A percentile compares a stretch with the other conserved stretches of the same genome.
These are phyloP conservation scores for Gephyroberyx darwinii DNA, from an alignment of 2,797 vertebrate genomes.

Conservation along the genomic window DNA sequence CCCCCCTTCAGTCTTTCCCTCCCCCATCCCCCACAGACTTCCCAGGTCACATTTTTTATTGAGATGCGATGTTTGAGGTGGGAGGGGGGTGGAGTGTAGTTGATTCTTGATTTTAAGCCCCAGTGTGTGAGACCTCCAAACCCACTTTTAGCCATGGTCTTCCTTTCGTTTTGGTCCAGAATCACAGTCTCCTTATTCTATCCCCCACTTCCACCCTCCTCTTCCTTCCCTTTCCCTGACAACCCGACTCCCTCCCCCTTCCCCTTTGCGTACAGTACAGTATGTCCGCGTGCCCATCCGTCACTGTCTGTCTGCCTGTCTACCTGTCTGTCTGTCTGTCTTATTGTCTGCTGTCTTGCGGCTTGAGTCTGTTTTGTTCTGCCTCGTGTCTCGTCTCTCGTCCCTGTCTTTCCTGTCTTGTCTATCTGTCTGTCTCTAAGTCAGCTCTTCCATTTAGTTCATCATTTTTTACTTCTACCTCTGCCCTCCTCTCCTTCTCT, in stretches of 20 bases:
- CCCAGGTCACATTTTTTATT: constrained; percentile 45
- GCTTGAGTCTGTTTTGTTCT: constrained; percentile 71
- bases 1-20: constrained; percentile 23
- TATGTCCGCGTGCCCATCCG: constrained; percentile 83
- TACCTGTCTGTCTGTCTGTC: constrained; percentile 84
- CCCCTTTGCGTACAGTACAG: constrained; percentile 80
- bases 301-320: constrained; percentile 81
- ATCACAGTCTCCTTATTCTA: constrained; percentile 75
- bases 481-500: constrained; percentile 62
- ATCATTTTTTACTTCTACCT: constrained; percentile 56
- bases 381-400: constrained; percentile 70
- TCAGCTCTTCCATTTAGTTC: constrained; percentile 72
- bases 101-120: constrained; percentile 83
- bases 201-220: constrained; percentile 70
- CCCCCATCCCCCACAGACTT: constrained; percentile 27
- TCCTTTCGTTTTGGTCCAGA: constrained; percentile 70
- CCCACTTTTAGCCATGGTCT: constrained; percentile 76
- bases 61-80: constrained; percentile 54
- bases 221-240: constrained; percentile 65
- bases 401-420: constrained; percentile 69
- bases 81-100: constrained; percentile 53
- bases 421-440: constrained; percentile 70
- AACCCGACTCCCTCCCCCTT: constrained; percentile 46
- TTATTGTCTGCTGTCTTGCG: constrained; percentile 74
- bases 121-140: constrained; percentile 83